A percentile compares a stretch with the other conserved stretches of the same genome.
These are phyloP conservation scores for Dasypolia templi DNA, from an alignment of 2,888 invertebrate genomes.

Conservation along the genomic window DNA sequence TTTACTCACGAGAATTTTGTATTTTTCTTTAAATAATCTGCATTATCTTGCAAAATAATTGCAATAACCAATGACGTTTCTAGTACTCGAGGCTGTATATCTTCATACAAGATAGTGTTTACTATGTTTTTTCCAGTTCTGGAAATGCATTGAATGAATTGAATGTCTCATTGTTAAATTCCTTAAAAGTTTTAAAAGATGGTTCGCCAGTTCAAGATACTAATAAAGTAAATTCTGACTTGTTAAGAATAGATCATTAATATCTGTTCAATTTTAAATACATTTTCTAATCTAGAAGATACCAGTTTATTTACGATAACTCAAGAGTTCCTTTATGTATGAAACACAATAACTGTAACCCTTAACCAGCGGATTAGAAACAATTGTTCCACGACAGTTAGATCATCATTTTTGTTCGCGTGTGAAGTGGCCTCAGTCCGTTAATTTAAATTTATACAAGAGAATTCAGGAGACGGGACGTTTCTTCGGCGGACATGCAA, in stretches of 20 bases:
- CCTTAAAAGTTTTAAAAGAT: not conserved
- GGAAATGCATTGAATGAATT: too few species aligned
- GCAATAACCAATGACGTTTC: not conserved
- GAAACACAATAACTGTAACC: constrained; percentile 39
- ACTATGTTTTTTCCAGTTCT: not conserved
- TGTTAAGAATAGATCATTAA: constrained; percentile 1
- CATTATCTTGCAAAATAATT: not conserved
- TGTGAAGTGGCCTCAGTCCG: constrained; percentile 69
- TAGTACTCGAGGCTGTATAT: not conserved
- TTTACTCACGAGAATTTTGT: not conserved
- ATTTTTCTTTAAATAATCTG: not conserved
- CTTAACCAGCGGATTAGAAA: constrained; percentile 41
- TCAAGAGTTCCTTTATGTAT: constrained; percentile 14
- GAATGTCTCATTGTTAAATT: too few species aligned
- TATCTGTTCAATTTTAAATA: constrained; percentile 15
- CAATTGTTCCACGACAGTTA: constrained; percentile 48
- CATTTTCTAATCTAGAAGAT: constrained; percentile 13
- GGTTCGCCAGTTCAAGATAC: not conserved
- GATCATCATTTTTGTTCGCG: constrained; percentile 61
- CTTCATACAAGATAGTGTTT: not conserved
- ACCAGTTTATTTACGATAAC: constrained; percentile 25
- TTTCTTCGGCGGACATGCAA: constrained; percentile 88
- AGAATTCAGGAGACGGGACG: constrained; percentile 83
- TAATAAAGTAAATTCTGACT: too few species aligned
- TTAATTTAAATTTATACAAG: constrained; percentile 85